These are phyloP conservation scores for Himantopus leucocephalus DNA, from an alignment of 2,113 vertebrate genomes.

Conservation along the genomic window DNA sequence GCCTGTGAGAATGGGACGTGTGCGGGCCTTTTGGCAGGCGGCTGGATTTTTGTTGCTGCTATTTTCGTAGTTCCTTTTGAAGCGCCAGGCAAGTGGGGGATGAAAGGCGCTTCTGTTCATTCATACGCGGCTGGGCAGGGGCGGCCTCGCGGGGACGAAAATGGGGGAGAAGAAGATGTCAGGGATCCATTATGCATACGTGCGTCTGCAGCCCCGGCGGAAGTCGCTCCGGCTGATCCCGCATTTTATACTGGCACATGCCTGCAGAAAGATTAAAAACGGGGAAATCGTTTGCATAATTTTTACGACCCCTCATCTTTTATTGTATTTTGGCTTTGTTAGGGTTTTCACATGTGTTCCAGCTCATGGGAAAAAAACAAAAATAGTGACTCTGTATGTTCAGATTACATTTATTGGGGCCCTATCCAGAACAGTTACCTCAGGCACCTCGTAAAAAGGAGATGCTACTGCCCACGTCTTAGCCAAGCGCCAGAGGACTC, in stretches of 20 bases:
- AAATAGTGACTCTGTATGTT: neutral
- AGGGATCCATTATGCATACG: neutral
- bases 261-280: neutral
- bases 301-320: neutral
- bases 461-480: accelerated
- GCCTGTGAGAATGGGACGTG: slow-evolving; percentile 68
- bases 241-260: neutral
- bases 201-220: neutral
- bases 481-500: neutral
- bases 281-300: neutral
- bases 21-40: slow-evolving; percentile 71
- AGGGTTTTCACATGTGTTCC: neutral
- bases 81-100: slow-evolving; percentile 68
- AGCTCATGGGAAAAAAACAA: neutral
- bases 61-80: slow-evolving; percentile 87
- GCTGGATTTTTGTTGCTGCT: slow-evolving; percentile 79
- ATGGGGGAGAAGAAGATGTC: slow-evolving; percentile 12
- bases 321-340: neutral
- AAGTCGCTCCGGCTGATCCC: neutral
- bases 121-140: slow-evolving; percentile 77
- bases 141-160: neutral
- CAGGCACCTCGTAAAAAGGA: neutral
- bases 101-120: slow-evolving; percentile 84
- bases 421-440: neutral
- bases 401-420: neutral